Evolutionary conservation across 2,113 vertebrate species (phyloP).

Genomic region (Cavia aperea): DNA sequence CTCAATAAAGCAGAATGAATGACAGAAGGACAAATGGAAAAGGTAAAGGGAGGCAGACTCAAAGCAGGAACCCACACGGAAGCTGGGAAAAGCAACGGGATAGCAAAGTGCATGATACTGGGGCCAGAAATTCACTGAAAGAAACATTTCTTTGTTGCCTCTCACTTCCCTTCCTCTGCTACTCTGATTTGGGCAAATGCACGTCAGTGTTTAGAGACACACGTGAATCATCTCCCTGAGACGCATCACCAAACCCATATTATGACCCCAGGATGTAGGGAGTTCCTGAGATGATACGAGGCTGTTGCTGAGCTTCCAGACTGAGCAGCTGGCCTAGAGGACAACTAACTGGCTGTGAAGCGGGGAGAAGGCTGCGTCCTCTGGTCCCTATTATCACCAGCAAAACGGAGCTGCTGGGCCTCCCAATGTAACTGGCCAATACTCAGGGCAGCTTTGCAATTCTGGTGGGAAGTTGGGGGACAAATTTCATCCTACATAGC

Average conservation of each 20-base stretch:
- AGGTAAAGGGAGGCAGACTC: not conserved
- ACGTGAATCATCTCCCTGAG: not conserved
- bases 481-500: not conserved
- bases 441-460: no score
- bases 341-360: not conserved
- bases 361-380: not conserved
- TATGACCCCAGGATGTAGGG: not conserved
- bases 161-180: not conserved
- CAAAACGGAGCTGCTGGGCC: not conserved
- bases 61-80: not conserved
- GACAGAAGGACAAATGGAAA: not conserved
- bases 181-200: not conserved
- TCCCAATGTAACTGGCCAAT: no score
- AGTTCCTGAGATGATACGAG: not conserved
- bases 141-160: no score
- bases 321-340: not conserved
- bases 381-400: not conserved
- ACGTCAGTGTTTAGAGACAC: not conserved
- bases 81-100: not conserved
- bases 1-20: not conserved
- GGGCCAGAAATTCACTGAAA: not conserved
- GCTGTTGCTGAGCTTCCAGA: not conserved
- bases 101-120: not conserved
- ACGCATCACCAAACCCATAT: fast-evolving
- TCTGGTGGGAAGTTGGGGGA: not conserved